Conservation (phyloP, 2,888 invertebrate species). For the Gerosis bhagava region DNA sequence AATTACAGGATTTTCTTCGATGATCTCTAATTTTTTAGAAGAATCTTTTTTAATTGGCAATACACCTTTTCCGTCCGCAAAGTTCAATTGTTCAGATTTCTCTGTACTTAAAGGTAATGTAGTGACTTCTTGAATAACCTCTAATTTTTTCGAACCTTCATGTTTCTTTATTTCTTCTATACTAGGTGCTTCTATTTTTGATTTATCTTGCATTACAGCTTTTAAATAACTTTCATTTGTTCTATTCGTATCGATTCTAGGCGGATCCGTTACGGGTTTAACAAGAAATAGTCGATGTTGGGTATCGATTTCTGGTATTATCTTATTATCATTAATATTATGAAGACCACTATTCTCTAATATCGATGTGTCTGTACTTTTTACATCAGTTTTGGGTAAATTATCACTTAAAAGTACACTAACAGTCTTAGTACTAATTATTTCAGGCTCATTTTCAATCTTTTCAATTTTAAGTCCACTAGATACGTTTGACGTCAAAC, state of each 20-base stretch:
- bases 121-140: constrained; percentile 1
- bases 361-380: no score
- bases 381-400: no score
- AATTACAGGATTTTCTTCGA: constrained; percentile 12
- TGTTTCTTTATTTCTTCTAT: constrained; percentile 3
- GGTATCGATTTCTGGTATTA: no score
- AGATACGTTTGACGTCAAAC: no score
- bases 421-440: no score
- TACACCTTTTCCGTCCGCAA: background rate
- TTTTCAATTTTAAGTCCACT: no score
- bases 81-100: constrained; percentile 3
- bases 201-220: background rate
- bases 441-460: no score
- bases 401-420: no score
- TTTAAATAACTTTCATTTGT: constrained; percentile 1
- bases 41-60: background rate
- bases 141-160: constrained; percentile 1
- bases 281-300: background rate
- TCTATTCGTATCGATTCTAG: constrained; percentile 18
- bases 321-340: background rate
- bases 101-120: background rate
- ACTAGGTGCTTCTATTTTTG: constrained; percentile 17
- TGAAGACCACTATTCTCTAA: no score
- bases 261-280: constrained; percentile 17
- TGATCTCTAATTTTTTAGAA: constrained; percentile 14